A percentile compares a stretch with the other conserved stretches of the same genome.
phyloP scores from a whole-genome alignment of 2,888 invertebrate species.

The Eucera pruinosa region DNA sequence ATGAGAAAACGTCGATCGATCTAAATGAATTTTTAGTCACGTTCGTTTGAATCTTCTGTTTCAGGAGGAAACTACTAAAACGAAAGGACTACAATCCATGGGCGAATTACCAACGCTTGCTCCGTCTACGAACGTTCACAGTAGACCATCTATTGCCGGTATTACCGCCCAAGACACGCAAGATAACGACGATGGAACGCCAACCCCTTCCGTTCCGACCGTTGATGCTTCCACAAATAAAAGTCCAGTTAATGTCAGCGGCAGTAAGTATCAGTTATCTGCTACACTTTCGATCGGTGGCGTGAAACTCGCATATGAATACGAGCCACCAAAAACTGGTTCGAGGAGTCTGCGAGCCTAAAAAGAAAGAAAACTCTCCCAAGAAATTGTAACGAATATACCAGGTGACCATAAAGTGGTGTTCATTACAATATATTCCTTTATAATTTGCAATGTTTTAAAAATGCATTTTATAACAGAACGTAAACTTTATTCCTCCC shows the following conservation, averaged over 20 bases:
- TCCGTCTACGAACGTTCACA: conserved; percentile 76
- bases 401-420: no score
- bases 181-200: conserved; percentile 77
- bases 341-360: no score
- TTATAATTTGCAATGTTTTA: no score
- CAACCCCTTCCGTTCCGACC: conserved; percentile 66
- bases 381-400: no score
- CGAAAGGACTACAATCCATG: conserved; percentile 78
- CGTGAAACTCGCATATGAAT: no score
- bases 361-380: no score
- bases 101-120: conserved; percentile 75
- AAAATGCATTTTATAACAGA: no score
- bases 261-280: conserved; percentile 69
- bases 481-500: no score
- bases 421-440: no score
- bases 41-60: conserved; percentile 19
- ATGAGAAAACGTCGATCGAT: not conserved
- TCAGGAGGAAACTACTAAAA: conserved; percentile 77
- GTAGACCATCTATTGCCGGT: conserved; percentile 78
- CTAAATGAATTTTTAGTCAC: not conserved
- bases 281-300: no score
- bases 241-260: conserved; percentile 76
- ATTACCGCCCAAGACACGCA: conserved; percentile 73
- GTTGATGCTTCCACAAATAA: conserved; percentile 76
- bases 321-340: no score